Conservation (phyloP, 2,888 invertebrate species). For the Mystacides longicornis region DNA sequence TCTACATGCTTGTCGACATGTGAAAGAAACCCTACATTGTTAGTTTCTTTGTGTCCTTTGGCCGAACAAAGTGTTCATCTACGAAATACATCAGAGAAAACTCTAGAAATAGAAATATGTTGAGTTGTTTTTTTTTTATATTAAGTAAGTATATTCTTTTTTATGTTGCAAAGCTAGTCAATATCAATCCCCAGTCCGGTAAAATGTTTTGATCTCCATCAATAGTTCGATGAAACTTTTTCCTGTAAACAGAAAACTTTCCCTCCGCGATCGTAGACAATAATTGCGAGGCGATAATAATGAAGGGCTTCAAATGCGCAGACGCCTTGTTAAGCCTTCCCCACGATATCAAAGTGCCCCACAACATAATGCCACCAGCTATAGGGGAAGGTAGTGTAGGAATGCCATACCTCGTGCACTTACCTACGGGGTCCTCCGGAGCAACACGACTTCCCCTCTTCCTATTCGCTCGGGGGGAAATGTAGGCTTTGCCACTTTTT, state of each 20-base stretch:
- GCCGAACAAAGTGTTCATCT: no score
- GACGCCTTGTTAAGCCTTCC: background rate
- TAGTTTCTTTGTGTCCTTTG: no score
- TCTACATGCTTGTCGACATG: no score
- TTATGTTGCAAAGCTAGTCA: no score
- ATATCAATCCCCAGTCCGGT: no score
- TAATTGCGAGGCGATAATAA: background rate
- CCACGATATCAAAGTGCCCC: constrained; percentile 1
- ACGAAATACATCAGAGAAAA: no score
- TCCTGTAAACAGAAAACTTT: background rate
- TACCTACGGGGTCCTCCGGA: constrained; percentile 8
- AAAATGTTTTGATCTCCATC: background rate
- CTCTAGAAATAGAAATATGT: no score
- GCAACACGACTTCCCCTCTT: constrained; percentile 10
- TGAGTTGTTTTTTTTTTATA: no score
- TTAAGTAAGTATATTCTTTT: no score
- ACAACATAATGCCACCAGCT: background rate
- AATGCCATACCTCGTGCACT: background rate
- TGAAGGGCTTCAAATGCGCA: background rate
- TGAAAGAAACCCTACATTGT: no score
- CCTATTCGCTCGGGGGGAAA: constrained; percentile 9
- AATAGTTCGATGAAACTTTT: background rate
- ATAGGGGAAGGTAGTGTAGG: background rate
- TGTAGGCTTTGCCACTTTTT: constrained; percentile 12
- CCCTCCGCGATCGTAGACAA: background rate